These are phyloP conservation scores for Drosophila melanogaster DNA, from an alignment of 1,140 invertebrate species.

Conservation along the genomic window Release_6_plus_ISO1_MT NT_033779.5:7647501-7648000, in stretches of 20 bases:
- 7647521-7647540: constrained; percentile 46
- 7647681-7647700: constrained; percentile 29
- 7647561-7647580: constrained; percentile 78
- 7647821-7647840: constrained; percentile 70
- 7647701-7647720: constrained; percentile 73
- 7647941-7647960: constrained; percentile 38
- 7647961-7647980: constrained; percentile 45
- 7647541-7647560: constrained; percentile 53
- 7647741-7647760: constrained; percentile 55
- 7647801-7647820: constrained; percentile 22
- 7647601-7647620: constrained; percentile 79
- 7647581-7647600: constrained; percentile 76
- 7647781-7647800: constrained; percentile 20
- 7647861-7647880: constrained; percentile 55
- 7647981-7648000: constrained; percentile 48
- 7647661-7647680: constrained; percentile 40
- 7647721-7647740: constrained; percentile 56
- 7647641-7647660: constrained; percentile 60
- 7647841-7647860: constrained; percentile 73
- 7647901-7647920: constrained; percentile 49
- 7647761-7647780: constrained; percentile 15
- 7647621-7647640: constrained; percentile 62
- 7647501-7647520: constrained; percentile 45
- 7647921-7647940: constrained; percentile 69
- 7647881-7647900: constrained; percentile 19